Conservation (phyloP, 1,140 invertebrate genomes). For the Orchestia grillus region DNA sequence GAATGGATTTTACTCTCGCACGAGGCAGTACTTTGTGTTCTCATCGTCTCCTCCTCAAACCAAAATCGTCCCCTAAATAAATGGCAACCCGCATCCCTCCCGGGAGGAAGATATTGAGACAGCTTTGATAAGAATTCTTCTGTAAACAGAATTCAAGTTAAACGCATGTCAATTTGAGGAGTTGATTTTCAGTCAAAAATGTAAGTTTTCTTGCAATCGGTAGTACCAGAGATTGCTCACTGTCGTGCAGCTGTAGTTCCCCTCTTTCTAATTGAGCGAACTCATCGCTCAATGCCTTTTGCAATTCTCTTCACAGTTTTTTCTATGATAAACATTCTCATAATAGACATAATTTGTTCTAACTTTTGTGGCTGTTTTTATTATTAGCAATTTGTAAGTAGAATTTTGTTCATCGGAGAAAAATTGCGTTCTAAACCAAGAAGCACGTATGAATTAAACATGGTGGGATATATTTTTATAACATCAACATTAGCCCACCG, state of each 20-base stretch:
- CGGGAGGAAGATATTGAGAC: neutral
- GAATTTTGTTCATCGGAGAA: neutral
- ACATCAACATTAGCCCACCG: neutral
- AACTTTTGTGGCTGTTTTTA: neutral
- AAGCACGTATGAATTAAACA: neutral
- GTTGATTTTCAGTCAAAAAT: neutral
- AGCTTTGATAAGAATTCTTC: neutral
- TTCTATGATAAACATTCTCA: neutral
- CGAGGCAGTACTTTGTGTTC: neutral
- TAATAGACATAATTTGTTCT: neutral
- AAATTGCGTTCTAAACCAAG: neutral
- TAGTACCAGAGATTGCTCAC: neutral
- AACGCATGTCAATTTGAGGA: neutral
- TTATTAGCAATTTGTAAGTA: neutral
- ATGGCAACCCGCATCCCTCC: neutral
- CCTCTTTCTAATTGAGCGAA: no score
- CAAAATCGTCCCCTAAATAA: no score
- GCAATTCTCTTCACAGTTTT: neutral
- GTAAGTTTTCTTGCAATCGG: neutral
- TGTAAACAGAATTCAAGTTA: neutral
- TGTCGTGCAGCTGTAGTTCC: no score
- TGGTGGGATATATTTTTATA: neutral
- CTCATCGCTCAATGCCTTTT: neutral
- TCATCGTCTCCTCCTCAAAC: neutral
- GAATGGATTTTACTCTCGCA: neutral